These are phyloP conservation scores for Lasioglossum villosulum DNA, from an alignment of 2,888 invertebrate genomes.

Conservation along the genomic window DNA sequence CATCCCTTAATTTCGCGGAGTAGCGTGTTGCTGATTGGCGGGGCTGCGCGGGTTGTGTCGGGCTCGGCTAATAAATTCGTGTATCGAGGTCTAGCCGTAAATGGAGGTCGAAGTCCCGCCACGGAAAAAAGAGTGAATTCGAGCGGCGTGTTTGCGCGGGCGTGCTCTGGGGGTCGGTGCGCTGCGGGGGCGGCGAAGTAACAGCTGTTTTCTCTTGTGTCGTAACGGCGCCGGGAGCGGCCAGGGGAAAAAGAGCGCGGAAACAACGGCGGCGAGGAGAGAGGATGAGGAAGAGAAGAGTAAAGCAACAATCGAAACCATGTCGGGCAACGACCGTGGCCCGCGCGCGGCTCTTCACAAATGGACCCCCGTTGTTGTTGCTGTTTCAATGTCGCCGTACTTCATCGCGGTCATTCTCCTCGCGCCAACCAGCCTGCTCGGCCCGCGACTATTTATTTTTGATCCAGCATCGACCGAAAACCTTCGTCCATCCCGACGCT, in stretches of 20 bases:
- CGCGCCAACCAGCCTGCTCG: background rate
- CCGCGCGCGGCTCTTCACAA: slow-evolving; percentile 61
- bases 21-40: background rate
- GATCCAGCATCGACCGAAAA: background rate
- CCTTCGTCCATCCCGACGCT: background rate
- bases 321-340: slow-evolving; percentile 74
- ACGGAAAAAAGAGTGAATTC: slow-evolving; percentile 67
- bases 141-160: slow-evolving; percentile 73
- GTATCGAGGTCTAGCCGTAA: slow-evolving; percentile 3
- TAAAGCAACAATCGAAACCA: slow-evolving; percentile 74
- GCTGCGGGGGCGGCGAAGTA: slow-evolving; percentile 55
- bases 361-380: slow-evolving; percentile 64
- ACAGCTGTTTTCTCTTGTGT: slow-evolving; percentile 73
- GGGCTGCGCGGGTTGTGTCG: too few relatives aligned
- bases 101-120: background rate
- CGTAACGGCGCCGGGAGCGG: slow-evolving; percentile 60
- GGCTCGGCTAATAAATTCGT: background rate
- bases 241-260: slow-evolving; percentile 57
- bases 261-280: slow-evolving; percentile 24
- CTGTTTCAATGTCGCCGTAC: slow-evolving; percentile 70
- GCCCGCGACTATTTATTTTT: slow-evolving; percentile 8
- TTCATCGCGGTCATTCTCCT: slow-evolving; percentile 32
- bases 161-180: slow-evolving; percentile 7
- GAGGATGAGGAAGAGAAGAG: slow-evolving; percentile 48
- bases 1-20: background rate